Evolutionary conservation across 64 coral and sea anemone genomes (phyloP).

Genomic region (Exaiptasia diaphana): DNA sequence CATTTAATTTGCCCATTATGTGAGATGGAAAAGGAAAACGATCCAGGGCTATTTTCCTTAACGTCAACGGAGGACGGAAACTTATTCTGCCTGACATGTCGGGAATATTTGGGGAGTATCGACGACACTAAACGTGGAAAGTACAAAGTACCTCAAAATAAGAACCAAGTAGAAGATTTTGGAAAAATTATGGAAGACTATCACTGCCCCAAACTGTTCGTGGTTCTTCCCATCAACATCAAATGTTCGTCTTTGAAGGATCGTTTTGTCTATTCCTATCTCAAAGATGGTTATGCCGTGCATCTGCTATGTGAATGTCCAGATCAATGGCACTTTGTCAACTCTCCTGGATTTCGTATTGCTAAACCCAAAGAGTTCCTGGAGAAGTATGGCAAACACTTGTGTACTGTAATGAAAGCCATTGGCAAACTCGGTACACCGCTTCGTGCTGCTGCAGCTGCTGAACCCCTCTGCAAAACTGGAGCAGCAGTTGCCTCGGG

Average conservation of each 20-base stretch:
- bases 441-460: neutral
- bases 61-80: constrained; percentile 36
- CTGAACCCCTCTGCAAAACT: neutral
- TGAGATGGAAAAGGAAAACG: constrained; percentile 11
- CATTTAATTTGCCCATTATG: constrained; percentile 50
- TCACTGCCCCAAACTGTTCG: constrained; percentile 56
- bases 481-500: constrained; percentile 17
- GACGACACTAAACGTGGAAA: neutral
- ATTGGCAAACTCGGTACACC: constrained; percentile 7
- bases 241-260: constrained; percentile 48
- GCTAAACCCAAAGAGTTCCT: constrained; percentile 46
- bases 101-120: constrained; percentile 4
- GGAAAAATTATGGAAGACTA: constrained; percentile 31
- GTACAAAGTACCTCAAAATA: constrained; percentile 47
- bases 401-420: constrained; percentile 50
- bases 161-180: constrained; percentile 27
- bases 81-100: too few species aligned
- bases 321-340: constrained; percentile 68
- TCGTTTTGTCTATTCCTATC: constrained; percentile 50
- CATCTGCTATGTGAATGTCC: constrained; percentile 85
- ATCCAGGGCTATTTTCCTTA: constrained; percentile 29
- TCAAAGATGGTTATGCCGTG: constrained; percentile 66
- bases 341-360: constrained; percentile 63
- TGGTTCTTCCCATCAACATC: constrained; percentile 50
- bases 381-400: constrained; percentile 30